Base-by-base conservation (phyloP, 2,797 vertebrate species). In the Anolis apletophallus region DNA sequence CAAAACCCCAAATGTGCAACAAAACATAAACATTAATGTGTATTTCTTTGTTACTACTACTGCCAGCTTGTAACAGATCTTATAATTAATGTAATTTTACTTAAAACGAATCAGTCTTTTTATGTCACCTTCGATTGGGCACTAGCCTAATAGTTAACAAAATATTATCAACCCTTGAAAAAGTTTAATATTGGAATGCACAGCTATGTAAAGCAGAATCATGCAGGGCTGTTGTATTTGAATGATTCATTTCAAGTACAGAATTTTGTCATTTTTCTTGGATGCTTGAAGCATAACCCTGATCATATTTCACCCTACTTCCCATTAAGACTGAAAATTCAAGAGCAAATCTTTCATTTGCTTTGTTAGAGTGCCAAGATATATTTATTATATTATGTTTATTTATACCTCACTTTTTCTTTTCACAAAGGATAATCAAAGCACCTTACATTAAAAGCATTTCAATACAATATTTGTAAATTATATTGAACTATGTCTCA, bases 291-390 rank as follows among this genome's bases (percentile, higher is more conserved):
- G 64, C 5, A 0, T 75, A 92, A 59, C 52, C 80, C 59, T 87
- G 72, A 71, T 55, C 55, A 50, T 72, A 81, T 79, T 85, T 77
- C 34, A 87, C 67, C 80, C 84, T 86, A 46, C 85, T 86, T 40
- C 0, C 17, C 11, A 40, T 14, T 71, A 87, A 50, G 14, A 72
- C 14, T 71, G 36, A 59, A 77, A 74, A 0, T 2, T 32, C 23
- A 87, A 83, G 17, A 32, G 55, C 40, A 29, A 61, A 21, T 23
- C 4, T 68, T 84, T 74, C 3, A 40, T 80, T 80, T 64, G 40
- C 57, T 73, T 61, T 54, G 40, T 34, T 52, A 36, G 69, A 26
- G n/a, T 74, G 21, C 14, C 54, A 16, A 50, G 10, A 80, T 64
- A 73, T 29, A 80, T 55, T 59, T 40, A 32, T 54, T 40, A 64